Evolutionary conservation across 2,888 invertebrate genomes (phyloP).

Genomic region (Hydroisotoma schaefferi): DNA sequence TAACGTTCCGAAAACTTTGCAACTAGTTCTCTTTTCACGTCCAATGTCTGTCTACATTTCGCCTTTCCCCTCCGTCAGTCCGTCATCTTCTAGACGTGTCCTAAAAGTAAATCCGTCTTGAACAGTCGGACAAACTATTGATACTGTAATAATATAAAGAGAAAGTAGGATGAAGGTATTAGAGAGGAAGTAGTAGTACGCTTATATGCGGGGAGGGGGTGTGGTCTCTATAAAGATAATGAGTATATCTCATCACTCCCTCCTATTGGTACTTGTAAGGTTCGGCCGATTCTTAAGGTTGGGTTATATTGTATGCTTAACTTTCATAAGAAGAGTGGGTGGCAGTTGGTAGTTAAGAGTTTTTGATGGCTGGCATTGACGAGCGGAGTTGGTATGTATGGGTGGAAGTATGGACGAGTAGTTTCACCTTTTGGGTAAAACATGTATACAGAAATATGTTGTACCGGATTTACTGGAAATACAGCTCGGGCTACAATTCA

Average conservation of each 20-base stretch:
- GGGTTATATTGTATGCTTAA: too few species aligned
- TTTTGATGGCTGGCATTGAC: too few species aligned
- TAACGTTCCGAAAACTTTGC: not conserved
- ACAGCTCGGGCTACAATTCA: too few species aligned
- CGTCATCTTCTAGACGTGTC: slow-evolving; percentile 9
- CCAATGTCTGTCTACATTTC: slow-evolving; percentile 5
- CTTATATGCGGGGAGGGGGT: not conserved
- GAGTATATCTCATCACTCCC: not conserved
- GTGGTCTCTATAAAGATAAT: too few species aligned
- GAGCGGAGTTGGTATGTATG: too few species aligned
- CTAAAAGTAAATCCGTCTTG: slow-evolving; percentile 7
- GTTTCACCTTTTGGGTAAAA: too few species aligned
- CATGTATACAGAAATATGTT: too few species aligned
- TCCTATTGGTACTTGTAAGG: not conserved
- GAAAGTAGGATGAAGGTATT: not conserved
- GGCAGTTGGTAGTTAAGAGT: too few species aligned
- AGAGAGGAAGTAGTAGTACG: not conserved
- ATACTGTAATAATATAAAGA: not conserved
- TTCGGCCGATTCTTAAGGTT: too few species aligned
- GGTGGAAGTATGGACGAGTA: too few species aligned
- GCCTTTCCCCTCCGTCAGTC: slow-evolving; percentile 12
- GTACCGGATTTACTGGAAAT: too few species aligned
- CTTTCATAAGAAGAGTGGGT: too few species aligned
- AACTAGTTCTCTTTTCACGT: not conserved
- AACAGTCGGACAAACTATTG: not conserved